These are phyloP conservation scores for Pseudeuparius sepicola DNA, from an alignment of 2,888 invertebrate genomes.

Conservation along the genomic window DNA sequence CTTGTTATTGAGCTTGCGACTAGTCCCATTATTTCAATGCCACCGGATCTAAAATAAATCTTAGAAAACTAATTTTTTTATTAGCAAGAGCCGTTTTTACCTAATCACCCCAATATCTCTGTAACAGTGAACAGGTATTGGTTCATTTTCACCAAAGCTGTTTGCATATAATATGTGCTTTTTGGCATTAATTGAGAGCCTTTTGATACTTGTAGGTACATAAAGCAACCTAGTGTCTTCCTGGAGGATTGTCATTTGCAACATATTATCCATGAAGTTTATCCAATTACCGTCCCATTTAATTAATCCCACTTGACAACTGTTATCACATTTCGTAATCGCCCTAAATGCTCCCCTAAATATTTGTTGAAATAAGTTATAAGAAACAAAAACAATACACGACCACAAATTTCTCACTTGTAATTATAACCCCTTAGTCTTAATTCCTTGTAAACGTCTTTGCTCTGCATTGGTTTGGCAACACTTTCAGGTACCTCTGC, in stretches of 20 bases:
- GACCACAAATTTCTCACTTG: slow-evolving; percentile 21
- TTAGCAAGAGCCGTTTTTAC: slow-evolving; percentile 16
- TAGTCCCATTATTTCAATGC: slow-evolving; percentile 67
- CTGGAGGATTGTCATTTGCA: slow-evolving; percentile 63
- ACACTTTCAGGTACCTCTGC: slow-evolving; percentile 30
- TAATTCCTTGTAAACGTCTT: slow-evolving; percentile 59
- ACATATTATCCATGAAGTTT: slow-evolving; percentile 77
- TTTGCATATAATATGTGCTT: slow-evolving; percentile 24
- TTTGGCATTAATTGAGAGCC: slow-evolving; percentile 41
- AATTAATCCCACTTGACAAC: slow-evolving; percentile 21
- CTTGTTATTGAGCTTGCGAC: slow-evolving; percentile 66
- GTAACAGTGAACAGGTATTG: slow-evolving; percentile 36
- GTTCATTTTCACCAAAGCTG: slow-evolving; percentile 13
- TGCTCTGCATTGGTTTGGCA: slow-evolving; percentile 40
- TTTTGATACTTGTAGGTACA: slow-evolving; percentile 52
- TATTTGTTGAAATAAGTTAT: slow-evolving; percentile 1
- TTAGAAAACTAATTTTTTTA: neutral
- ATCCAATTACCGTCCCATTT: slow-evolving; percentile 58
- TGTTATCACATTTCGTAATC: slow-evolving; percentile 24
- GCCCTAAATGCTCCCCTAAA: slow-evolving; percentile 27
- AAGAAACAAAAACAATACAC: neutral
- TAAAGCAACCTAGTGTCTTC: slow-evolving; percentile 56
- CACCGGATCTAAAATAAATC: slow-evolving; percentile 50
- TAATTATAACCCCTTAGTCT: slow-evolving; percentile 57
- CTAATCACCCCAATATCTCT: slow-evolving; percentile 33